These are phyloP conservation scores for Onychomys leucogaster DNA, from an alignment of 2,797 vertebrate genomes.

Conservation along the genomic window DNA sequence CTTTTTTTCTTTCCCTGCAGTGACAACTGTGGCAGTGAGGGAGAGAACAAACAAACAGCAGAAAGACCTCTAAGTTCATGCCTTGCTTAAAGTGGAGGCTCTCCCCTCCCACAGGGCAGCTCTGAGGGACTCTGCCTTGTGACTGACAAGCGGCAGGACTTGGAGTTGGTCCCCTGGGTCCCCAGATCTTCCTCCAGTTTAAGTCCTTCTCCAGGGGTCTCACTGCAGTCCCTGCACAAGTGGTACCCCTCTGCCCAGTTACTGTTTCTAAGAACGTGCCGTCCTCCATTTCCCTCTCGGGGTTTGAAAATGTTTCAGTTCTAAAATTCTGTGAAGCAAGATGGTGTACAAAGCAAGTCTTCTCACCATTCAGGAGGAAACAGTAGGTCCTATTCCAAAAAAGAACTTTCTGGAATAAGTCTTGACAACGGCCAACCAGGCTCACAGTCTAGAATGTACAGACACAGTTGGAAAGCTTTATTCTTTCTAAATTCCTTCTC, in stretches of 20 bases:
- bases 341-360: neutral
- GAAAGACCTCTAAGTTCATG: neutral
- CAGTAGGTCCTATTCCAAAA: neutral
- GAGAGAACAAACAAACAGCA: neutral
- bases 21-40: neutral
- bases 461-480: neutral
- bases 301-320: neutral
- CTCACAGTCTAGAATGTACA: neutral
- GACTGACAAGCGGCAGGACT: neutral
- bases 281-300: neutral
- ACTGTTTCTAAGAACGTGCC: constrained; percentile 30
- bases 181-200: neutral
- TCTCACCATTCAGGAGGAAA: neutral
- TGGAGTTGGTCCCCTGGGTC: neutral
- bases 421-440: neutral
- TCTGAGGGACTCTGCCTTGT: neutral
- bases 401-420: neutral
- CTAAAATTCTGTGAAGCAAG: neutral
- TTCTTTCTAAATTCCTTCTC: constrained; percentile 35
- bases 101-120: neutral
- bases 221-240: neutral
- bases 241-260: neutral
- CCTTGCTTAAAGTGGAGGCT: neutral
- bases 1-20: neutral
- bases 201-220: neutral